Percentiles rank a stretch among this genome's conserved stretches.
Conservation (phyloP, 2,113 vertebrate species). For the Myotis yumanensis region DNA sequence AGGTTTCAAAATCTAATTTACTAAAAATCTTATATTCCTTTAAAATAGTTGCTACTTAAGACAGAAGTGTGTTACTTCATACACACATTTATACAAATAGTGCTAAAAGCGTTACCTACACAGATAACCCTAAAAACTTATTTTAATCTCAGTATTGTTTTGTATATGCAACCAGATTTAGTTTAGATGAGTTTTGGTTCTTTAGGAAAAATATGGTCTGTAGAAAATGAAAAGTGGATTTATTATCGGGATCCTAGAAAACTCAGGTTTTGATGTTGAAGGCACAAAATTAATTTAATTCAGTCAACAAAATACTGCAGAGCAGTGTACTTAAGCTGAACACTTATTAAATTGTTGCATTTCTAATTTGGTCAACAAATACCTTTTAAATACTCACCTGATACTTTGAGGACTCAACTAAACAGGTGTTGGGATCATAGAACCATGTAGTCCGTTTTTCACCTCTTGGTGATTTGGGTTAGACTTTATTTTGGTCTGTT, state of each 20-base stretch:
- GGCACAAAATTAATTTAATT: slow-evolving; percentile 13
- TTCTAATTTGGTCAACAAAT: neutral
- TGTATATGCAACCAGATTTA: neutral
- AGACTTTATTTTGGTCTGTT: neutral
- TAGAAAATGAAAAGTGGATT: neutral
- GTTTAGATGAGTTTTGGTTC: neutral
- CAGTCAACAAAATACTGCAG: neutral
- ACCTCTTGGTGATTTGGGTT: neutral
- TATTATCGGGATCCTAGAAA: neutral
- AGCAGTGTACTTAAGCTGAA: neutral
- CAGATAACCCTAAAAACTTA: neutral
- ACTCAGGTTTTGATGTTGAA: neutral
- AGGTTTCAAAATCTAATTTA: slow-evolving; percentile 65
- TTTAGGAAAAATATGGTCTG: neutral
- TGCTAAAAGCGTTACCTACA: neutral
- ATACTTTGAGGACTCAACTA: neutral
- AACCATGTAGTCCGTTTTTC: neutral
- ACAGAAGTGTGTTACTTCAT: neutral
- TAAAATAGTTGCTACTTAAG: slow-evolving; percentile 48
- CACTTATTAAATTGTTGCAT: neutral
- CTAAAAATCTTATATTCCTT: neutral
- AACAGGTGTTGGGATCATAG: neutral
- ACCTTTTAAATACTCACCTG: neutral
- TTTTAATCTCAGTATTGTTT: neutral
- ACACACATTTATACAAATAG: neutral